Evolutionary conservation across 1,140 invertebrate species (phyloP).

Genomic region (Dreissena rostriformis): DNA sequence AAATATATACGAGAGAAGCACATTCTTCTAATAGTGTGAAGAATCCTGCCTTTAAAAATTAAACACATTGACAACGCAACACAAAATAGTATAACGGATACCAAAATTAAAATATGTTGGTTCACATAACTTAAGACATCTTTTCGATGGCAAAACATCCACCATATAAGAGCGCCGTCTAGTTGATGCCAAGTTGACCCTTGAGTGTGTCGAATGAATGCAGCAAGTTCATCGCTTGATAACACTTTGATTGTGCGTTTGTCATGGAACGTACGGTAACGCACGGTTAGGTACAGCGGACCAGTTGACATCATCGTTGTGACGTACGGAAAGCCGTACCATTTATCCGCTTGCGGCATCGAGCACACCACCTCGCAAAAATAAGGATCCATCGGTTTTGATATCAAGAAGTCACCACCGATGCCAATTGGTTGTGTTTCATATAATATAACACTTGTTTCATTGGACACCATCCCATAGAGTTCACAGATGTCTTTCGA

Average conservation of each 20-base stretch:
- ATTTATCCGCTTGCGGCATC: neutral
- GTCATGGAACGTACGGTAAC: neutral
- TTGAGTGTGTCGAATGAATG: constrained; percentile 11
- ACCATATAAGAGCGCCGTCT: constrained; percentile 38
- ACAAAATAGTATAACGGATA: too few species aligned
- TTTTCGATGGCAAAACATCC: constrained; percentile 21
- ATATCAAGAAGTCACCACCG: constrained; percentile 28
- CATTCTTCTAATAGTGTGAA: too few species aligned
- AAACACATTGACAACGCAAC: too few species aligned
- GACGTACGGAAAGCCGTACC: constrained; percentile 26
- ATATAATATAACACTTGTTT: constrained; percentile 10
- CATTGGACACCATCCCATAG: neutral
- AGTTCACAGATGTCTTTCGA: neutral
- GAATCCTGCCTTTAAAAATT: too few species aligned
- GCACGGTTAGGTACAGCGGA: constrained; percentile 1
- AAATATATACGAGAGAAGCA: too few species aligned
- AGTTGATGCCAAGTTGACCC: constrained; percentile 38
- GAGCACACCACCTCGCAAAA: constrained; percentile 13
- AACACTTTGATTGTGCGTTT: neutral
- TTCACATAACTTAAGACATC: neutral
- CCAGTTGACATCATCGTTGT: constrained; percentile 47
- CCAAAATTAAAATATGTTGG: too few species aligned
- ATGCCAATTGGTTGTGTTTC: constrained; percentile 11
- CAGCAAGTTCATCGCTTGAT: neutral
- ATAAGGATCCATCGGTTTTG: constrained; percentile 13